A percentile compares a stretch with the other conserved stretches of the same genome.
These are phyloP conservation scores for Aphelenchoides fujianensis DNA, from an alignment of 1,140 invertebrate genomes.

Conservation along the genomic window DNA sequence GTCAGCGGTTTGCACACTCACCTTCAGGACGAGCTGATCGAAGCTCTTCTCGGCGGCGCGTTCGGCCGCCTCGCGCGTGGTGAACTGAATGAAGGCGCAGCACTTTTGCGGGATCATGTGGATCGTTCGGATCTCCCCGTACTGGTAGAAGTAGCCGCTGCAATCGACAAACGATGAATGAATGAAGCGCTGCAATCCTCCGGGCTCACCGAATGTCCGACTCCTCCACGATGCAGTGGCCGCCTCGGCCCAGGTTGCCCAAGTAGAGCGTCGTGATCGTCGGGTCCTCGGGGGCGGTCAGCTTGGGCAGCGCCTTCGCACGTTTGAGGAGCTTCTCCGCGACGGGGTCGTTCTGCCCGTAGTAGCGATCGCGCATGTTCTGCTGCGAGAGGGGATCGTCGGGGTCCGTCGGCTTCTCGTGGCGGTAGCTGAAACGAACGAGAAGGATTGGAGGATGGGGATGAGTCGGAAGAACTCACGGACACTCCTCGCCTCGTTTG, in stretches of 20 bases:
- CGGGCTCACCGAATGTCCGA: constrained; percentile 74
- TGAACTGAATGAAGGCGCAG: constrained; percentile 96
- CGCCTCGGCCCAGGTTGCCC: constrained; percentile 78
- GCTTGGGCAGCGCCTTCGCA: constrained; percentile 82
- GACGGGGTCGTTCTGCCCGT: constrained; percentile 90
- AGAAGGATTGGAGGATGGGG: no score
- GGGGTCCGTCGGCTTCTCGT: constrained; percentile 97
- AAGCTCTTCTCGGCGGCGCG: constrained; percentile 90
- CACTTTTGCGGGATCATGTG: constrained; percentile 87
- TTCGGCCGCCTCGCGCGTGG: constrained; percentile 81
- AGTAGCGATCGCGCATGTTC: constrained; percentile 97
- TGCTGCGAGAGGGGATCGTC: constrained; percentile 98
- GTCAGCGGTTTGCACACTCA: constrained; percentile 32
- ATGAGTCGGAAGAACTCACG: no score
- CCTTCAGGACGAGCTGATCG: constrained; percentile 76
- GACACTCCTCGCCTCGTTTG: constrained; percentile 96
- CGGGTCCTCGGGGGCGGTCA: constrained; percentile 90
- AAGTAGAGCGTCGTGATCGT: constrained; percentile 94
- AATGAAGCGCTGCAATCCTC: background rate
- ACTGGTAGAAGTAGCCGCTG: constrained; percentile 92
- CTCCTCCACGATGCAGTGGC: constrained; percentile 72
- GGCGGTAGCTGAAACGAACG: no score
- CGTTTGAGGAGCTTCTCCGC: constrained; percentile 92
- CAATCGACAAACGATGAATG: constrained; percentile 35
- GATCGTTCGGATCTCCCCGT: constrained; percentile 91